Evolutionary conservation across 2,888 invertebrate genomes (phyloP), one percentile per base, ranked within the genome.

Genomic region (Rhagium mordax): DNA sequence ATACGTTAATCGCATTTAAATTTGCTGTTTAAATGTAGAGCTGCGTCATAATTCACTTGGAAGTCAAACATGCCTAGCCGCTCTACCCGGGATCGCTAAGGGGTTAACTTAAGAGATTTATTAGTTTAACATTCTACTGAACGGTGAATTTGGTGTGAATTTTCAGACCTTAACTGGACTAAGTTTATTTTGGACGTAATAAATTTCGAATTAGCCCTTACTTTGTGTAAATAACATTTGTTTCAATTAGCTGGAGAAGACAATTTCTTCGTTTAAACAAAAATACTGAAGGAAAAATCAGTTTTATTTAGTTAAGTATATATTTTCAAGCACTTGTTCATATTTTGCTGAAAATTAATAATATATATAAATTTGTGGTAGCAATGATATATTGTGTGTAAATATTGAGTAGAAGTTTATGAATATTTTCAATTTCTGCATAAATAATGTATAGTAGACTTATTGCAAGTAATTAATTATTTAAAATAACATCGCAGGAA

Each of bases 71-170:
- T 81, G 74, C 71, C 74, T 68, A 61, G 67, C 20, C 33, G 29
- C 33, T 33, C 33, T 33, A 15, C 59, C 69, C 65, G 71, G 70
- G 70, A 72, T 71, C 65, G 67, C 81, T 75, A 79, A 76, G 81
- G 85, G 86, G 85, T 86, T 85, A 84, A 85, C 83, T 82, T 82
- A n/a, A 82, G 82, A 85, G 86, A 86, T 86, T 86, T 86, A 86
- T 85, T 81, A 84, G 81, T 81, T 81, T 83, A 84, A 85, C 84
- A 82, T 85, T 82, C 41, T 41, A 41, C 41, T 41, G 74, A 76
- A 71, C 74, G 75, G 77, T 81, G 81, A 82, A 83, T 84, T 82
- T 82, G 83, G 84, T 84, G 85, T 82, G 82, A 85, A 84, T 83
- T 81, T 82, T 75, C 74, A 71, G 72, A 68, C 72, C 53, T 72